These are phyloP conservation scores for Cirrhinus mrigala DNA, from an alignment of 2,797 vertebrate species.

Conservation along the genomic window DNA sequence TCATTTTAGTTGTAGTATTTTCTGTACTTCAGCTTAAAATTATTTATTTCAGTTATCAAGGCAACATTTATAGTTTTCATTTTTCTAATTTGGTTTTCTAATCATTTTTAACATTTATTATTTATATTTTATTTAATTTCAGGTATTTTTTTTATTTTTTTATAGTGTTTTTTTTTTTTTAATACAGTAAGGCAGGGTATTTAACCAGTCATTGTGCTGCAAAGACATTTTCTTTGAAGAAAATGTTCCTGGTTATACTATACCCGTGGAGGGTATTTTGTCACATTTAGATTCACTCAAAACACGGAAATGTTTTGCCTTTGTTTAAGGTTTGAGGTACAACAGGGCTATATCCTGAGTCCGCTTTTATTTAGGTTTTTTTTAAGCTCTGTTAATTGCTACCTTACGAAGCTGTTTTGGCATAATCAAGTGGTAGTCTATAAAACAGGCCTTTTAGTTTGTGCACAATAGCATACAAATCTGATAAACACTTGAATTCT, in stretches of 20 bases:
- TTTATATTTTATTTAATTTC: not conserved
- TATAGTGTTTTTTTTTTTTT: not conserved
- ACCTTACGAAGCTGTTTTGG: not conserved
- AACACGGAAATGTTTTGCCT: not conserved
- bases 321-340: conserved; percentile 1
- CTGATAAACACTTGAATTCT: not conserved
- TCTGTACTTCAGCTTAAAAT: not conserved
- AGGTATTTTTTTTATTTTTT: not conserved
- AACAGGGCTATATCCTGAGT: not conserved
- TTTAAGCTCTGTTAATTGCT: conserved; percentile 33
- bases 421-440: not conserved
- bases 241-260: not conserved
- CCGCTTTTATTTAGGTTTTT: conserved; percentile 27
- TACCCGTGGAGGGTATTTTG: not conserved
- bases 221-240: not conserved
- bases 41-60: not conserved
- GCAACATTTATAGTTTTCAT: not conserved
- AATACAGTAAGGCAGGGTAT: not conserved
- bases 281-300: not conserved
- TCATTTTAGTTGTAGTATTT: not conserved
- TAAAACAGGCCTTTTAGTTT: not conserved
- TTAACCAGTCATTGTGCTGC: not conserved
- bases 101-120: not conserved
- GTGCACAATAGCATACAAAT: not conserved
- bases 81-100: not conserved